A percentile compares a stretch with the other conserved stretches of the same genome.
Conservation (phyloP, 2,113 vertebrate species). For the Rhinoderma darwinii region DNA sequence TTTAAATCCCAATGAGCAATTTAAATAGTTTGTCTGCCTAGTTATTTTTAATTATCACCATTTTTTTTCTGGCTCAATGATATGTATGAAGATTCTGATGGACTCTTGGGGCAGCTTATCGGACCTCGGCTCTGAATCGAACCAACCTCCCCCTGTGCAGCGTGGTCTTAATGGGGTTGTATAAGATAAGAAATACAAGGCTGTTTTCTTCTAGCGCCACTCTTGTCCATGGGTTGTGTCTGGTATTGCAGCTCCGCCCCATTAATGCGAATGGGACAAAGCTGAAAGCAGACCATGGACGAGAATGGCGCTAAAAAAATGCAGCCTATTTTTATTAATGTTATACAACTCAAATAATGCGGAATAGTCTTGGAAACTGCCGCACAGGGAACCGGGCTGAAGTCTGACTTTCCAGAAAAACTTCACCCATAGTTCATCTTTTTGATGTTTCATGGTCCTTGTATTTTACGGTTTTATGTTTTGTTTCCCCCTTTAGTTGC, state of each 20-base stretch:
- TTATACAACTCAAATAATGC: no score
- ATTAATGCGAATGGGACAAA: no score
- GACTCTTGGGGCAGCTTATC: neutral
- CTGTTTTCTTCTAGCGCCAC: no score
- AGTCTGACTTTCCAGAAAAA: neutral
- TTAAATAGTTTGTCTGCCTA: no score
- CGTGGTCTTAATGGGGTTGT: neutral
- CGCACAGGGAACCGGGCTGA: neutral
- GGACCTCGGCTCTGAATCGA: neutral
- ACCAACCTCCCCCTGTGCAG: neutral
- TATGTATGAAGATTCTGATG: neutral
- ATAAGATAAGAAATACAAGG: neutral
- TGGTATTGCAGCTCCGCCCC: no score
- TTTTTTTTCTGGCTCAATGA: neutral
- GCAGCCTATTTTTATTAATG: no score
- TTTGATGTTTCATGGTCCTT: neutral
- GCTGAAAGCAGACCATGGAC: neutral
- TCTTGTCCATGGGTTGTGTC: no score
- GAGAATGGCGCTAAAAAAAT: neutral
- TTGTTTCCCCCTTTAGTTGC: no score
- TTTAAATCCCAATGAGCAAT: neutral
- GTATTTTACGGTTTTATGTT: neutral
- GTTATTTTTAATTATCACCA: neutral
- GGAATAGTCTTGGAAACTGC: neutral
- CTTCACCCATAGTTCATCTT: neutral